phyloP scores from a whole-genome alignment of 2,888 invertebrate genomes.

The Homarus gammarus region DNA sequence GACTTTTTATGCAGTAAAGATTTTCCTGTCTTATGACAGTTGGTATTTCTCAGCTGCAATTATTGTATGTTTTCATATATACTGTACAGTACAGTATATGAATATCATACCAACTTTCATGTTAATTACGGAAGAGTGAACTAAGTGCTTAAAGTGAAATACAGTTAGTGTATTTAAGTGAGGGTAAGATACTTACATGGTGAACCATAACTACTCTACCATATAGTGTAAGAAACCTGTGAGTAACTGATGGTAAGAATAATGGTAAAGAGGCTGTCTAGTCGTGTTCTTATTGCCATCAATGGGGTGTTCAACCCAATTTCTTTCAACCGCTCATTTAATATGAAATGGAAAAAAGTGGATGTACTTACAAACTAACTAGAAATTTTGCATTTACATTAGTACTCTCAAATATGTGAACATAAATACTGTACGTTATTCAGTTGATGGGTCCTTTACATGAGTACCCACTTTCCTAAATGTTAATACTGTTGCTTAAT shows the following conservation, averaged over 20 bases:
- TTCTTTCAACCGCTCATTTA: conserved; percentile 12
- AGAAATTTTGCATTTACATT: conserved; percentile 18
- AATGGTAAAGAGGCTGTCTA: conserved; percentile 44
- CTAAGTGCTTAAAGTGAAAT: conserved; percentile 10
- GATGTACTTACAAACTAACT: conserved; percentile 34
- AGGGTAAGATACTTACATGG: background rate
- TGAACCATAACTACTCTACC: background rate
- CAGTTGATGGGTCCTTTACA: background rate
- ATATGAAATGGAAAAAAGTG: conserved; percentile 5
- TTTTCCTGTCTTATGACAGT: background rate
- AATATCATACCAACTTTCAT: background rate
- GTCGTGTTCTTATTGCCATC: conserved; percentile 44
- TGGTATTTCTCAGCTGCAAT: background rate
- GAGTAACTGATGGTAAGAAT: conserved; percentile 23
- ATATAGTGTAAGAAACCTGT: conserved; percentile 26
- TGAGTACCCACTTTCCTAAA: background rate
- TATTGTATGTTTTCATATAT: too few relatives aligned
- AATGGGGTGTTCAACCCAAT: conserved; percentile 4
- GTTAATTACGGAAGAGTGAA: background rate
- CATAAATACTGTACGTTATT: background rate
- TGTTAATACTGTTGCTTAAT: conserved; percentile 2
- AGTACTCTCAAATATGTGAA: background rate
- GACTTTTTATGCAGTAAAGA: conserved; percentile 2
- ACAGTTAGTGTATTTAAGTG: background rate
- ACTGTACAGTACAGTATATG: background rate